Percentiles rank a stretch among this genome's conserved stretches.
Conservation (phyloP, 2,797 vertebrate genomes). For the Lycodopsis pacificus region DNA sequence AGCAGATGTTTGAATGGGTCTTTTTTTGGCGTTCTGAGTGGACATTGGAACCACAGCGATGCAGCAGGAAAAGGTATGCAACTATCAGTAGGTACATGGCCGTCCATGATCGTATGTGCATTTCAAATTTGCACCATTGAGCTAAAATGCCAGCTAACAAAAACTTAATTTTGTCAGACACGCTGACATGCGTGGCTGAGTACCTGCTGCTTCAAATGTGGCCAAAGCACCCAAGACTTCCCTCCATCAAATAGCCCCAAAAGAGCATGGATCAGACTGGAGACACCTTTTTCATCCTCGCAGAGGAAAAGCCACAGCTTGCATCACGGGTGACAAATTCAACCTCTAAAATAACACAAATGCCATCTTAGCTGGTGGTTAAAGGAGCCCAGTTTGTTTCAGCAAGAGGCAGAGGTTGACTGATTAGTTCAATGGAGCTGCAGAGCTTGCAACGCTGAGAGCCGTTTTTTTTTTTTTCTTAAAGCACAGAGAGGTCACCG, state of each 20-base stretch:
- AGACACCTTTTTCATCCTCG: not conserved
- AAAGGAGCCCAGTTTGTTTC: not conserved
- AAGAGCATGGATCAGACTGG: no score
- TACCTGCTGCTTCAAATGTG: not conserved
- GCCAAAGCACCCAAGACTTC: not conserved
- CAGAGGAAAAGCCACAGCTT: not conserved
- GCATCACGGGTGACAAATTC: not conserved
- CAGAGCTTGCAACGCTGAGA: not conserved
- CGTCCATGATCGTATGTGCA: not conserved
- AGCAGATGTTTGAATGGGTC: no score
- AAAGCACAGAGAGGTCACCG: conserved; percentile 20
- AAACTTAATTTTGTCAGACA: not conserved
- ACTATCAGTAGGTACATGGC: not conserved
- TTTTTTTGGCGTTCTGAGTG: not conserved
- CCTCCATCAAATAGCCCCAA: no score
- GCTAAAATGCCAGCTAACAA: not conserved
- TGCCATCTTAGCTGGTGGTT: not conserved
- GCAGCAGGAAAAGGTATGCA: not conserved
- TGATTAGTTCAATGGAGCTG: not conserved
- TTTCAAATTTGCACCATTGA: not conserved
- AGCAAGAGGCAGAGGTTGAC: not conserved
- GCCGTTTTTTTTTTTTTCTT: not conserved
- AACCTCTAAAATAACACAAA: not conserved
- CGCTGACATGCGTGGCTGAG: not conserved
- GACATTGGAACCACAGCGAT: not conserved